These are phyloP conservation scores for Corythaixoides concolor DNA, from an alignment of 2,113 vertebrate species.

Conservation along the genomic window DNA sequence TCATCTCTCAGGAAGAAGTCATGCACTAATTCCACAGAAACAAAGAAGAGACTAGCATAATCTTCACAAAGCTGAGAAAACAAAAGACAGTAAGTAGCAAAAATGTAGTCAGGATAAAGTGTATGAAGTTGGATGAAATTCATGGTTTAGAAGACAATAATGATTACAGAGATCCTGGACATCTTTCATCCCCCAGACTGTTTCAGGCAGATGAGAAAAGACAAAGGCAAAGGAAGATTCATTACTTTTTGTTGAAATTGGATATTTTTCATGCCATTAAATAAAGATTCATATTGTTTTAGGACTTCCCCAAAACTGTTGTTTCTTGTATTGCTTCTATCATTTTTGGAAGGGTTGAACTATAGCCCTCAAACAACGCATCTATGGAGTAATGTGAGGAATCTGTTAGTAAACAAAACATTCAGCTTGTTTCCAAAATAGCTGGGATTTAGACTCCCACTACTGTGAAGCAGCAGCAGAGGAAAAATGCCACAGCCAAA, in stretches of 20 bases:
- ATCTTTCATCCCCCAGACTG: not conserved
- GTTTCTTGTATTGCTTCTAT: not conserved
- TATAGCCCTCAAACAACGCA: not conserved
- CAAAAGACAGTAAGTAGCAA: not conserved
- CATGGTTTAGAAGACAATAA: not conserved
- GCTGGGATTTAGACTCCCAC: not conserved
- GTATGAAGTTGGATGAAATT: not conserved
- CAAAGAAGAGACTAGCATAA: not conserved
- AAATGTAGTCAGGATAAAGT: not conserved
- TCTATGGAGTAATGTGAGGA: not conserved
- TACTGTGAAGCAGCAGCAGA: not conserved
- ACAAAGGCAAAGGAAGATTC: not conserved
- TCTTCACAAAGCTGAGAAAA: not conserved
- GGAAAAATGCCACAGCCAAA: not conserved
- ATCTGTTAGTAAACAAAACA: not conserved
- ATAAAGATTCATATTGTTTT: not conserved
- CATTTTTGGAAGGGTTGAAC: not conserved
- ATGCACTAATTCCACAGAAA: not conserved
- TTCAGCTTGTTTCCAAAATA: constrained; percentile 5
- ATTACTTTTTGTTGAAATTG: not conserved
- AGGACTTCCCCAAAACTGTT: not conserved
- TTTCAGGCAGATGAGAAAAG: not conserved
- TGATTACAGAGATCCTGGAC: not conserved
- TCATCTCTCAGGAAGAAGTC: not conserved
- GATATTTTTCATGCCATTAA: not conserved